Conservation (phyloP, 92 coral and sea anemone genomes). For the Actinernus sp. region DNA sequence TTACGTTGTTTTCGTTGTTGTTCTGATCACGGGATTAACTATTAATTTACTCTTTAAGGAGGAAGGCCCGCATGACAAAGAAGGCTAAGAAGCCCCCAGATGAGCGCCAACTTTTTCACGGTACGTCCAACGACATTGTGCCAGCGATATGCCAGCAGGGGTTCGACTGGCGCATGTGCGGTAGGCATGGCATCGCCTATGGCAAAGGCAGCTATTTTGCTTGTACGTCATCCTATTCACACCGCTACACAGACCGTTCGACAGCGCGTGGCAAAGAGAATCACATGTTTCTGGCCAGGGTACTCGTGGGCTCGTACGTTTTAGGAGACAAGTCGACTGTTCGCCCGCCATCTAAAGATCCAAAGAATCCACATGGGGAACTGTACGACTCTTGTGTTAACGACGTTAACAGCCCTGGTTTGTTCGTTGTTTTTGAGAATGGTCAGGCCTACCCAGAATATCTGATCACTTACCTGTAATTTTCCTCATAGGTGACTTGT, state of each 20-base stretch:
- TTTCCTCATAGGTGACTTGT: too few relatives aligned
- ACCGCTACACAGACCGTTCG: constrained; percentile 39
- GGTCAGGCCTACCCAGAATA: constrained; percentile 91
- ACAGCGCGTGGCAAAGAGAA: background rate
- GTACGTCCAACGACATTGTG: constrained; percentile 59
- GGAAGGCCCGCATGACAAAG: constrained; percentile 51
- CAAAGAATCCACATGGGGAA: constrained; percentile 68
- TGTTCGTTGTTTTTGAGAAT: constrained; percentile 92
- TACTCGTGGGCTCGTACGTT: constrained; percentile 80
- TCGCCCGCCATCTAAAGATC: constrained; percentile 88
- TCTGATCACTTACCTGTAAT: constrained; percentile 76
- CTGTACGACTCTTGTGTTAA: constrained; percentile 85
- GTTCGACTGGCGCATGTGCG: constrained; percentile 97
- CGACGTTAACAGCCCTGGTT: constrained; percentile 48
- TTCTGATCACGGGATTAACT: too few relatives aligned
- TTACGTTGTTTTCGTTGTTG: too few relatives aligned
- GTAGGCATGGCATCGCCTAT: constrained; percentile 83
- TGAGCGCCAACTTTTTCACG: constrained; percentile 87
- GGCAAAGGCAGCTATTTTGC: constrained; percentile 97
- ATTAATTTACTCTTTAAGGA: constrained; percentile 29
- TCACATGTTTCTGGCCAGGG: constrained; percentile 87
- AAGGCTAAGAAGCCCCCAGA: constrained; percentile 55
- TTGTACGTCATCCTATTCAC: constrained; percentile 76
- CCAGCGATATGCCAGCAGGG: constrained; percentile 96
- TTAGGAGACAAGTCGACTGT: constrained; percentile 30